Evolutionary conservation across 2,113 vertebrate genomes (phyloP), one percentile per base, ranked within the genome.

Genomic region (Urocitellus parryii): DNA sequence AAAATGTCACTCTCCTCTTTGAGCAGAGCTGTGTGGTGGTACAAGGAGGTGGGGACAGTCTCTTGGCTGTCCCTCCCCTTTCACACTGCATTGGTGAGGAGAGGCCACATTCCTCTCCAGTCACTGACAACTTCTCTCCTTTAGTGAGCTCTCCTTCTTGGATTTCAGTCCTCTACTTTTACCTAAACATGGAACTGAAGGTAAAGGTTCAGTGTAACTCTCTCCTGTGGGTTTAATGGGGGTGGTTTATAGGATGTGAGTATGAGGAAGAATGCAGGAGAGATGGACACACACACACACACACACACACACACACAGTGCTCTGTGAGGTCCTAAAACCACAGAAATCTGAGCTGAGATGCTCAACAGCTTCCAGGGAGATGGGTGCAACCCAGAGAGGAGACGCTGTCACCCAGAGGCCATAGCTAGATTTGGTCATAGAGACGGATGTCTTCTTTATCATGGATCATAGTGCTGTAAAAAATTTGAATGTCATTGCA

Each of bases 1-100:
- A 68, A 90, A 94, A 94, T 70, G 68, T 76, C 58, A 86, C 51
- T 32, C 20, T 70, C 58, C 16, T 93, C 51, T 63, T 96, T 53
- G 79, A 32, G 16, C 72, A n/a, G 25, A n/a, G 27, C 29, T 4
- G 6, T 34, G 1, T 45, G 45, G 45, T 45, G 45, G 45, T 45
- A 1, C 45, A 45, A 45, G 45, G 45, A 8, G 8, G 11, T 24
- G 3, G 16, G 14, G 53, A 9, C 3, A 0, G 1, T 27, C 20
- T 34, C 83, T 78, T 22, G 1, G 1, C 12, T 76, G 32, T 37
- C 22, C 68, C 32, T 67, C 17, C 61, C 11, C 24, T 7, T 22
- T 42, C 25, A 29, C 20, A 14, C n/a, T 18, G 22, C 67, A 20
- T 12, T 53, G 5, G 25, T 34, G 22, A 78, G 22, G 27, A 78